Percentiles rank a stretch among this genome's conserved stretches.
phyloP scores from a whole-genome alignment of 2,888 invertebrate species.

The Hemithea aestivaria region DNA sequence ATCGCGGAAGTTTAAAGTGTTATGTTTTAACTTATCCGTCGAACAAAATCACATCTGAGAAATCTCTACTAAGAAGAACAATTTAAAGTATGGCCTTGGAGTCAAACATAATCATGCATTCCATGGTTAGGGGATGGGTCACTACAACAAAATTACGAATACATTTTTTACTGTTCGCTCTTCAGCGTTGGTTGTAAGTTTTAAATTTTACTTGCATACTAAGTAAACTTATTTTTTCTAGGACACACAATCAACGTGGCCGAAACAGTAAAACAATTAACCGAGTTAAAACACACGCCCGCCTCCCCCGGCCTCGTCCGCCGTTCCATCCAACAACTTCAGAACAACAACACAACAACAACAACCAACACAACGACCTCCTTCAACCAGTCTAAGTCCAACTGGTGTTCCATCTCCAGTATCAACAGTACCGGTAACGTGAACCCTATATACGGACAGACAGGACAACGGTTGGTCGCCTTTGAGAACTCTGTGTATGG shows the following conservation, averaged over 20 bases:
- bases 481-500: slow-evolving; percentile 70
- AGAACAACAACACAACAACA: slow-evolving; percentile 34
- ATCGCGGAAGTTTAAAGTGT: too few species aligned
- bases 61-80: too few species aligned
- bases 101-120: too few species aligned
- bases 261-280: slow-evolving; percentile 91
- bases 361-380: slow-evolving; percentile 44
- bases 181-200: too few species aligned
- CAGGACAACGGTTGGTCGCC: slow-evolving; percentile 63
- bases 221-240: too few species aligned
- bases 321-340: slow-evolving; percentile 63
- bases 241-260: slow-evolving; percentile 83
- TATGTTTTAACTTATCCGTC: too few species aligned
- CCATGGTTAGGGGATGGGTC: too few species aligned
- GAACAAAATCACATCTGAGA: too few species aligned
- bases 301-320: slow-evolving; percentile 89
- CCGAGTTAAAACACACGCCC: slow-evolving; percentile 91
- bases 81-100: too few species aligned
- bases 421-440: slow-evolving; percentile 62
- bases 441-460: slow-evolving; percentile 73
- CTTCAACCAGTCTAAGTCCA: slow-evolving; percentile 66
- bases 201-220: too few species aligned
- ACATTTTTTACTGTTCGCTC: too few species aligned
- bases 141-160: too few species aligned
- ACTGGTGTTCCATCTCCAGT: slow-evolving; percentile 56